Evolutionary conservation across 1,140 invertebrate genomes (phyloP).

Genomic region (Drosophila tropicalis): DNA sequence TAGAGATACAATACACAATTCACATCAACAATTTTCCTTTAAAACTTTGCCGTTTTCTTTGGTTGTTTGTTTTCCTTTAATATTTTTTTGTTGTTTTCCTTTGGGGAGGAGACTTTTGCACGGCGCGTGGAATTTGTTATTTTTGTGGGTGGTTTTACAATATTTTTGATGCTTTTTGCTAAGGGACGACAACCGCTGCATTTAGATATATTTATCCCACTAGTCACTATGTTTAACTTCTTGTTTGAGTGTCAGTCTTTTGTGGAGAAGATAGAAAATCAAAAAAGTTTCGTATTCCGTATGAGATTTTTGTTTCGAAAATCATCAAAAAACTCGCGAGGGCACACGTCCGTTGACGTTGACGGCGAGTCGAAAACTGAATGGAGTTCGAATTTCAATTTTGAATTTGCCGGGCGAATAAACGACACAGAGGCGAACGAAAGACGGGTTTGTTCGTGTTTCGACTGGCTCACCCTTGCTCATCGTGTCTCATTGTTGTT

Average conservation of each 20-base stretch:
- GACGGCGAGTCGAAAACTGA: slow-evolving; percentile 73
- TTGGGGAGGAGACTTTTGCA: slow-evolving; percentile 23
- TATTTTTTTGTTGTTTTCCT: slow-evolving; percentile 13
- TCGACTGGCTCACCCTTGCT: background rate
- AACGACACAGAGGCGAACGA: background rate
- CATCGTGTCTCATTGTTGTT: background rate
- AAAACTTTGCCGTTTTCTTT: slow-evolving; percentile 25
- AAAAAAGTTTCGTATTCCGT: slow-evolving; percentile 67
- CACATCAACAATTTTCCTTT: slow-evolving; percentile 9
- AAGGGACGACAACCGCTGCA: background rate
- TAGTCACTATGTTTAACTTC: background rate
- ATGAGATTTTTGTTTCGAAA: slow-evolving; percentile 36
- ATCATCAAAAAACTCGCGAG: slow-evolving; percentile 48
- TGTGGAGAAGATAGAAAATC: background rate
- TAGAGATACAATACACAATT: background rate
- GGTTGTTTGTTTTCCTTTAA: slow-evolving; percentile 28
- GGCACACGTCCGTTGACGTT: slow-evolving; percentile 63
- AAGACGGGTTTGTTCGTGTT: background rate
- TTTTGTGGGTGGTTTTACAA: slow-evolving; percentile 15
- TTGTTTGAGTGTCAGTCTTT: slow-evolving; percentile 5
- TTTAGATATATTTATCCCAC: slow-evolving; percentile 2
- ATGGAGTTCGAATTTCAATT: slow-evolving; percentile 59
- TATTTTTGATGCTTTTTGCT: slow-evolving; percentile 5
- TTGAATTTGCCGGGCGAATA: background rate
- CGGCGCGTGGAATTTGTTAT: slow-evolving; percentile 29